phyloP scores from a whole-genome alignment of 2,888 invertebrate genomes.

The Eupeodes latifasciatus region DNA sequence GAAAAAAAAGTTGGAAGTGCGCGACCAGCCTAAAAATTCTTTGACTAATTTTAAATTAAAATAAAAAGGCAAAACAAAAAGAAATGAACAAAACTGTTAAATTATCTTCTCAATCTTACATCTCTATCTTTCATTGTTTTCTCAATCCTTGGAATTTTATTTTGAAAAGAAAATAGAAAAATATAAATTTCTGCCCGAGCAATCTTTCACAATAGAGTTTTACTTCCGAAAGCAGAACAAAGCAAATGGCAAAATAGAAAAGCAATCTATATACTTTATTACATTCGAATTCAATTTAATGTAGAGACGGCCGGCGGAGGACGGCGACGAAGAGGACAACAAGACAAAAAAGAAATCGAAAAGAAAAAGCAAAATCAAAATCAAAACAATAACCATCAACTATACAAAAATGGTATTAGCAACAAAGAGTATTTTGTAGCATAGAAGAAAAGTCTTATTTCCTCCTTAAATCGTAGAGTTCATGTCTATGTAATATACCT shows the following conservation, averaged over 20 bases:
- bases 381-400: constrained; percentile 44
- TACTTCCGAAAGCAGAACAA: constrained; percentile 67
- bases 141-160: constrained; percentile 13
- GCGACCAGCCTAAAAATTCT: too few species aligned
- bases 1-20: too few species aligned
- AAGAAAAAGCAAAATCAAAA: constrained; percentile 23
- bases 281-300: constrained; percentile 71
- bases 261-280: constrained; percentile 69
- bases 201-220: constrained; percentile 71
- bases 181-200: constrained; percentile 61
- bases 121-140: neutral
- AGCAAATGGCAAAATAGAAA: constrained; percentile 61
- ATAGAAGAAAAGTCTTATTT: constrained; percentile 46
- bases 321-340: too few species aligned
- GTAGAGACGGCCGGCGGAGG: constrained; percentile 10
- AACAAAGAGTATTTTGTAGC: constrained; percentile 61
- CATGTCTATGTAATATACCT: constrained; percentile 22
- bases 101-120: neutral
- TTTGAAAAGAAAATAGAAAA: constrained; percentile 36
- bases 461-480: constrained; percentile 45
- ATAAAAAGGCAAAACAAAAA: neutral
- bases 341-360: neutral
- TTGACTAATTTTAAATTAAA: neutral
- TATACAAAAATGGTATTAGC: constrained; percentile 67
- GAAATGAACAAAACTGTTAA: neutral